These are phyloP conservation scores for Tetragnatha versicolor DNA, from an alignment of 1,140 invertebrate species.

Conservation along the genomic window DNA sequence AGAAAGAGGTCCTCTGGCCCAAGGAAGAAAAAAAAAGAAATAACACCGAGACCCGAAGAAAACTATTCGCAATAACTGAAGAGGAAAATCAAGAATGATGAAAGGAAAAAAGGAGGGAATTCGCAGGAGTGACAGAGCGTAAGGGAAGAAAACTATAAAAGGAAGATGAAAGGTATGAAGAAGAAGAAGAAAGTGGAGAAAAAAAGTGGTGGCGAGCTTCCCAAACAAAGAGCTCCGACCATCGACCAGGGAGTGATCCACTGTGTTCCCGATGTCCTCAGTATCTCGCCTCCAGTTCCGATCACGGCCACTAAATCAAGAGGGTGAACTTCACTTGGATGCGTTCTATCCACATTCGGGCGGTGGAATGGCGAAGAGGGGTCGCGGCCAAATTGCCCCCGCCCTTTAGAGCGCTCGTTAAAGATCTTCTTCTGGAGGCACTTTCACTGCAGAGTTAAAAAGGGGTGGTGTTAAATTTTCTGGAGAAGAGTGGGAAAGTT, in stretches of 20 bases:
- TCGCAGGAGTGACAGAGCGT: slow-evolving; percentile 22
- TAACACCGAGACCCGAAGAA: slow-evolving; percentile 48
- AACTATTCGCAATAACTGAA: slow-evolving; percentile 56
- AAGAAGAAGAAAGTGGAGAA: slow-evolving; percentile 11
- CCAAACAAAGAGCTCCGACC: slow-evolving; percentile 46
- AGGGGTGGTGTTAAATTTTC: no score
- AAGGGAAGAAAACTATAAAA: slow-evolving; percentile 43
- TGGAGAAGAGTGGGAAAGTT: no score
- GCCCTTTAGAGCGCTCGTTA: no score
- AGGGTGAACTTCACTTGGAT: slow-evolving; percentile 49
- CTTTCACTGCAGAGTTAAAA: no score
- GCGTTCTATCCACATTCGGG: slow-evolving; percentile 42
- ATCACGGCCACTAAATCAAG: slow-evolving; percentile 54
- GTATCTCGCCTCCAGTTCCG: slow-evolving; percentile 54
- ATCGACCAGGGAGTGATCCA: slow-evolving; percentile 48
- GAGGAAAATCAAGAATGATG: slow-evolving; percentile 55
- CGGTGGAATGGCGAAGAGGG: slow-evolving; percentile 31
- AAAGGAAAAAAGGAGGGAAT: slow-evolving; percentile 37
- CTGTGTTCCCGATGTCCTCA: slow-evolving; percentile 46
- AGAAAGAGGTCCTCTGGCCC: slow-evolving; percentile 34
- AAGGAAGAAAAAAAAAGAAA: slow-evolving; percentile 48
- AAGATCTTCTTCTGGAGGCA: no score
- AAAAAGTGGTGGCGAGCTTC: slow-evolving; percentile 19
- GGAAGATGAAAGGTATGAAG: slow-evolving; percentile 32
- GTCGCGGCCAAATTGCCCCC: slow-evolving; percentile 33